Evolutionary conservation across 1,140 invertebrate species (phyloP), one percentile per base, ranked within the genome.

Genomic region (Drosophila pallidifrons): DNA sequence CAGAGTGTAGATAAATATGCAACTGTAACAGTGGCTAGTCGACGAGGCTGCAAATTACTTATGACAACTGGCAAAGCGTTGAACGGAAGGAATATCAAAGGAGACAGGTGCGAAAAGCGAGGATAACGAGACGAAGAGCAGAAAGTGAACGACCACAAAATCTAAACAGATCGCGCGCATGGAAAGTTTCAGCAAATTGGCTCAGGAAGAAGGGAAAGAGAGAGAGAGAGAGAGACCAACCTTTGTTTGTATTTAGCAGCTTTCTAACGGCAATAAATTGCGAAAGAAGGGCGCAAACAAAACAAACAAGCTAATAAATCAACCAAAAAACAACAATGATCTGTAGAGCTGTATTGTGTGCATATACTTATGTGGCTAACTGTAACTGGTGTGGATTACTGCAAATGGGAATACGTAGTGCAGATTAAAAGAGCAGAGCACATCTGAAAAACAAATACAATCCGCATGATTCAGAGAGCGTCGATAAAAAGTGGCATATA

Each of bases 241-340:
- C 85, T 89, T 88, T 88, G 89, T 88, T 88, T 88, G 86, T 71
- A 71, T 88, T 88, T 85, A 69, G 67, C 86, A 78, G 85, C 85
- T 88, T 88, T 88, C 85, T 89, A 88, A 78, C 69, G 55, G 75
- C 66, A 59, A 70, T 60, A 70, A 81, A 85, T 89, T 70, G 75
- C 75, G 68, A 69, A 89, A 77, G 77, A 89, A 77, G 80, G 85
- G 85, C 74, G 77, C 46, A 68, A 60, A 25, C 47, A 63, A 73
- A 54, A 16, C 41, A 67, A 46, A 69, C 25, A 74, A 64, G 63
- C 35, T 41, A 75, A 71, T 65, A 59, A 51, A 74, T 73, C 47
- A 61, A 65, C 16, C 61, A 76, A 38, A 49, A 75, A 41, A 38
- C 30, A 47, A 49, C 30, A 52, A 67, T 47, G 51, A 57, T 15